Evolutionary conservation across 92 coral and sea anemone genomes (phyloP).

Genomic region (Epizoanthus rinbou): DNA sequence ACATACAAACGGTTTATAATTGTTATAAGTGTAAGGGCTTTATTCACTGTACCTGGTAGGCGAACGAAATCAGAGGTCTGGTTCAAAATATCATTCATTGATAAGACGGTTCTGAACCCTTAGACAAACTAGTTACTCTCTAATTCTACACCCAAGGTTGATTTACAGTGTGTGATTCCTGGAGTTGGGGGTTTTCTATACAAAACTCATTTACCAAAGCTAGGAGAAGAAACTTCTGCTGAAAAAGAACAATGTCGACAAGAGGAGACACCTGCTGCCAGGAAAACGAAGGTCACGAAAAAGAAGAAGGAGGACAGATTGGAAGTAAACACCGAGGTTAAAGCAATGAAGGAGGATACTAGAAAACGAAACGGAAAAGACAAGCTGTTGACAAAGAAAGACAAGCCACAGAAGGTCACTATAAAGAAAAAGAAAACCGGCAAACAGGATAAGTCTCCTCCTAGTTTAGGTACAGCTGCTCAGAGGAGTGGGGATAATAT

Average conservation of each 20-base stretch:
- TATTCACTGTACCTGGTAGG: no score
- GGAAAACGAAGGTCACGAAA: neutral
- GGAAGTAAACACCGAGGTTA: neutral
- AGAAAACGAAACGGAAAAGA: neutral
- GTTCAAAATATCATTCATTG: no score
- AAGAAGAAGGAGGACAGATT: neutral
- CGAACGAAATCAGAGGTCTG: no score
- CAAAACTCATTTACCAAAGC: conserved; percentile 18
- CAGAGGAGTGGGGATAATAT: no score
- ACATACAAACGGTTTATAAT: no score
- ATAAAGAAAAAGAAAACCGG: neutral
- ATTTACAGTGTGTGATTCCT: conserved; percentile 12
- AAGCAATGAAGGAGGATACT: no score
- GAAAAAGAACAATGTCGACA: no score
- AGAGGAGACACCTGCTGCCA: neutral
- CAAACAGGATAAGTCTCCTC: neutral
- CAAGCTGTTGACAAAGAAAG: neutral
- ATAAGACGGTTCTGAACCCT: no score
- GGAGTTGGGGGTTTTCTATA: conserved; percentile 24
- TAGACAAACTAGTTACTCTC: neutral
- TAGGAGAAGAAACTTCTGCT: neutral
- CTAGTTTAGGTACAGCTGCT: no score
- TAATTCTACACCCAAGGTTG: neutral
- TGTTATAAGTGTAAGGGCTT: no score
- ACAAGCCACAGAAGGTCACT: neutral